Percentiles rank a stretch among this genome's conserved stretches.
phyloP scores from a whole-genome alignment of 2,888 invertebrate genomes.

The Eupithecia subfuscata region DNA sequence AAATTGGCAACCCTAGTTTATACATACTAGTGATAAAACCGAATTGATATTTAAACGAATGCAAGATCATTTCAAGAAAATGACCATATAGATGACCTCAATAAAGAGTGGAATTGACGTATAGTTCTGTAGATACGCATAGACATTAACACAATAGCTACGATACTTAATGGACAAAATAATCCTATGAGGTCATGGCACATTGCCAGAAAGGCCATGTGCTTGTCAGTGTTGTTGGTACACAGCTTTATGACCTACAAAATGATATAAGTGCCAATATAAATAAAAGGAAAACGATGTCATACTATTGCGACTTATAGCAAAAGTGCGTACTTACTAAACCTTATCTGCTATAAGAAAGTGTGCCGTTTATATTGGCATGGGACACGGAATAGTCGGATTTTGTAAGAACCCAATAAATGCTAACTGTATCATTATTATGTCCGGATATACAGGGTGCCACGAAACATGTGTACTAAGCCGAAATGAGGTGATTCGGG shows the following conservation, averaged over 20 bases:
- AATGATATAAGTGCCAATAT: not conserved
- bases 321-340: not conserved
- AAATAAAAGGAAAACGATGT: constrained; percentile 8
- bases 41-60: no score
- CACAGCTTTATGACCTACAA: constrained; percentile 13
- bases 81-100: no score
- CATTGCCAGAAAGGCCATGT: constrained; percentile 8
- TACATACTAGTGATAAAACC: no score
- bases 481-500: no score
- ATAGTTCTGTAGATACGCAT: not conserved
- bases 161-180: constrained; percentile 2
- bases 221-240: constrained; percentile 3
- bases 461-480: no score
- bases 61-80: no score
- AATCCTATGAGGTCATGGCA: constrained; percentile 15
- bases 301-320: not conserved
- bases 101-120: not conserved
- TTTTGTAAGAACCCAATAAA: no score
- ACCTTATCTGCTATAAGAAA: not conserved
- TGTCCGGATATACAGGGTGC: no score
- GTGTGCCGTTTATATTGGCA: not conserved
- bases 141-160: not conserved
- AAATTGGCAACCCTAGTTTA: no score
- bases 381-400: no score
- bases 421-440: no score